Evolutionary conservation across 2,797 vertebrate species (phyloP).

Genomic region (Micropoecilia bifurca): DNA sequence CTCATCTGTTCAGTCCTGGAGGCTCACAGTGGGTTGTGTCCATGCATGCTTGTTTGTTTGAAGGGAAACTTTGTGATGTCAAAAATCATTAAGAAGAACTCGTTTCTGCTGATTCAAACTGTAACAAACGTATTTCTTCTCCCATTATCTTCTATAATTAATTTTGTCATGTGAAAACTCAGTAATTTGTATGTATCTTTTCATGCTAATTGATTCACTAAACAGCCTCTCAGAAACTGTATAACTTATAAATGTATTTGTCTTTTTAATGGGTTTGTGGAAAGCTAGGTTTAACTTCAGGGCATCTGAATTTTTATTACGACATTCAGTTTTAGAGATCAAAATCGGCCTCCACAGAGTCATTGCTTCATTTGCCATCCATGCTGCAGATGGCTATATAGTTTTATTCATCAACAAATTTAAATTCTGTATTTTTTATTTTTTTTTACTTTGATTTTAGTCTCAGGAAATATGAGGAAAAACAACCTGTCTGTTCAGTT

Average conservation of each 20-base stretch:
- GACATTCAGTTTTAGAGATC: constrained; percentile 14
- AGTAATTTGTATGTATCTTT: neutral
- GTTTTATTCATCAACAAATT: constrained; percentile 9
- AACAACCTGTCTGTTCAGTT: neutral
- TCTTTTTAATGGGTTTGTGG: constrained; percentile 4
- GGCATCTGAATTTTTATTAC: constrained; percentile 22
- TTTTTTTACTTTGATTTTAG: neutral
- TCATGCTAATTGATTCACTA: constrained; percentile 3
- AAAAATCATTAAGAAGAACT: constrained; percentile 37
- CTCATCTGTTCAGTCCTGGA: constrained; percentile 35
- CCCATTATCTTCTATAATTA: constrained; percentile 2
- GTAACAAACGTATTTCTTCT: constrained; percentile 24
- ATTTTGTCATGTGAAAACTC: neutral
- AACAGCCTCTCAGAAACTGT: neutral
- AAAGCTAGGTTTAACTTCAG: constrained; percentile 1
- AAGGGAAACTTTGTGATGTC: constrained; percentile 26
- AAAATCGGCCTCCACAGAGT: constrained; percentile 8
- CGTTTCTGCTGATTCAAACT: constrained; percentile 11
- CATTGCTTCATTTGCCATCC: constrained; percentile 17
- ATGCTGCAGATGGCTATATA: neutral
- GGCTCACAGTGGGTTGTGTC: constrained; percentile 14
- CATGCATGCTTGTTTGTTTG: constrained; percentile 27
- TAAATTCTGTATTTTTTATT: neutral
- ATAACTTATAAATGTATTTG: constrained; percentile 1
- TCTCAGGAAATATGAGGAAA: neutral